Evolutionary conservation across 2,113 vertebrate genomes (phyloP), one percentile per base, ranked within the genome.

Genomic region (Enhydra lutris): DNA sequence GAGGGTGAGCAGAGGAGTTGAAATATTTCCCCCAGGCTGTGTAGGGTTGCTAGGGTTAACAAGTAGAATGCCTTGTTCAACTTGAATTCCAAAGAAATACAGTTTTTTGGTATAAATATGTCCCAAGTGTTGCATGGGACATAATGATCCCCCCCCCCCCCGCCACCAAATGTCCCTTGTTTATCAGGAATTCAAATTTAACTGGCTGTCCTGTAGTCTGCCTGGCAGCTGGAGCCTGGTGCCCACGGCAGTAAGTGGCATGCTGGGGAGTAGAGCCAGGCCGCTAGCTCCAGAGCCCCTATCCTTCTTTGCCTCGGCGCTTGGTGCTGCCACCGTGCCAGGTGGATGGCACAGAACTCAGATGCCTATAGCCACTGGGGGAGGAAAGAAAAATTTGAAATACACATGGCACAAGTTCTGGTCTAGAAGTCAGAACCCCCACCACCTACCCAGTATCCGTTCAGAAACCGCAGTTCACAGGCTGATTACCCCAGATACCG

Each of bases 291-390:
- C 63, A 18, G 50, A 17, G 39, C 6, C n/a, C 74, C 24, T 0
- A 13, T 7, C 74, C 42, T 31, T 18, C 10, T 31, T 14, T 4
- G 26, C 83, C 0, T 13, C n/a, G 7, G 26, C 11, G 0, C 0
- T 31, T 0, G 0, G 34, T 0, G 21, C 69, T 20, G 34, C n/a
- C 6, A 2, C 15, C 7, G 24, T 10, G 31, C 47, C 9, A 31
- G 34, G 1, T 3, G 14, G 4, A 14, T 1, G 18, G 14, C 3
- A 2, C n/a, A 2, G 31, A 7, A 3, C 42, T 24, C 61, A 29
- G 3, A n/a, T 24, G 42, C 31, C 65, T 47, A 57, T 69, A 83
- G 12, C 67, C 79, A 18, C 0, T 1, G 14, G 39, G 12, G 69
- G 78, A 80, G 61, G 55, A 36, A 45, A 1, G 67, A 23, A 20